Conservation (phyloP, 2,888 invertebrate species). For the Tanypteryx hageni region DNA sequence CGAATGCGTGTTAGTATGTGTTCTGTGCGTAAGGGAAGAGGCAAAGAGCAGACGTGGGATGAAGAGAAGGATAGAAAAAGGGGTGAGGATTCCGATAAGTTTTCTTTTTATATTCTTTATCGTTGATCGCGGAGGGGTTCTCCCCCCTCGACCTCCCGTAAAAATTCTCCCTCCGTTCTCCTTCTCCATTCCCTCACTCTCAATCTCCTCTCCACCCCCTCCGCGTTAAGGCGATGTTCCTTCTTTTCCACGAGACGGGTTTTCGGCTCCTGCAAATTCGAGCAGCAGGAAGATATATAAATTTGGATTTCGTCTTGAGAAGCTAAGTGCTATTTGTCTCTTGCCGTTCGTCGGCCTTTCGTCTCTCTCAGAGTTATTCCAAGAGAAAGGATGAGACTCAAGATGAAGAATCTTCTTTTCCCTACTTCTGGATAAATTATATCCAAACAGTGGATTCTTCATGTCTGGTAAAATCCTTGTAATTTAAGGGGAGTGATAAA, state of each 20-base stretch:
- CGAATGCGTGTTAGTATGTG: too few relatives aligned
- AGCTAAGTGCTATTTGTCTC: constrained; percentile 9
- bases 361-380: neutral
- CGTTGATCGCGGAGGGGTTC: neutral
- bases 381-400: constrained; percentile 5
- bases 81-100: too few relatives aligned
- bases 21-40: too few relatives aligned
- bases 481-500: neutral
- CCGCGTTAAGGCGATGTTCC: neutral
- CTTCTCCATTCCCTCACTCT: too few relatives aligned
- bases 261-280: neutral
- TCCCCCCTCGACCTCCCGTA: neutral
- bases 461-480: neutral
- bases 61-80: too few relatives aligned
- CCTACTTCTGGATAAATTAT: neutral
- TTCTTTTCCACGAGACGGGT: neutral
- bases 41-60: too few relatives aligned
- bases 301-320: constrained; percentile 10
- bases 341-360: neutral
- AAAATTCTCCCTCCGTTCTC: too few relatives aligned
- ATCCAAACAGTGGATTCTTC: constrained; percentile 1
- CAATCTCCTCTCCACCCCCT: too few relatives aligned
- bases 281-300: neutral
- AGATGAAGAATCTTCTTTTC: neutral
- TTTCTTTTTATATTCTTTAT: neutral